phyloP scores from a whole-genome alignment of 2,888 invertebrate species.

The Lysandra bellargus region DNA sequence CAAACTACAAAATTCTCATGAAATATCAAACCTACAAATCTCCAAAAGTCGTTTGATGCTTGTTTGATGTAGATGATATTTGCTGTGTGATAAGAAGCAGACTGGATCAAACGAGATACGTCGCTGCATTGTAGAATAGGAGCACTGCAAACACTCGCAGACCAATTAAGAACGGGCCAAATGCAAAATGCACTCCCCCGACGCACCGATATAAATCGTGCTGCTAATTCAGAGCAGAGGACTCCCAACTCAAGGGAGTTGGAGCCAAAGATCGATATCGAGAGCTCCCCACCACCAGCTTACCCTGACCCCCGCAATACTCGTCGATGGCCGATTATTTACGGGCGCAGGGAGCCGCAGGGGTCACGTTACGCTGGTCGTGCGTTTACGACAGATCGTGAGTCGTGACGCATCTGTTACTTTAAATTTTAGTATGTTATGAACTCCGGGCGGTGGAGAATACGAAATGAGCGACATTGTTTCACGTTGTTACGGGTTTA shows the following conservation, averaged over 20 bases:
- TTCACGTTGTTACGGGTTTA: conserved; percentile 21
- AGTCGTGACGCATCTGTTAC: conserved; percentile 76
- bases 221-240: conserved; percentile 65
- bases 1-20: background rate
- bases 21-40: background rate
- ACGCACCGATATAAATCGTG: conserved; percentile 63
- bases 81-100: background rate
- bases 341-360: conserved; percentile 47
- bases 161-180: conserved; percentile 42
- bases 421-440: conserved; percentile 68
- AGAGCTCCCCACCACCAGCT: conserved; percentile 66
- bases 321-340: conserved; percentile 43
- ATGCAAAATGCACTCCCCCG: conserved; percentile 41
- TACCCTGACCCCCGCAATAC: conserved; percentile 54
- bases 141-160: conserved; percentile 33
- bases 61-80: background rate
- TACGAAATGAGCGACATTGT: conserved; percentile 31
- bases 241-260: conserved; percentile 72
- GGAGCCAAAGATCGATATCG: conserved; percentile 75
- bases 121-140: background rate
- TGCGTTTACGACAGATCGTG: conserved; percentile 71
- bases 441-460: conserved; percentile 43
- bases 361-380: conserved; percentile 58
- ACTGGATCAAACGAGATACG: background rate
- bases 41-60: background rate